Conservation (phyloP, 1,140 invertebrate genomes). For the Scaptomyza montana region DNA sequence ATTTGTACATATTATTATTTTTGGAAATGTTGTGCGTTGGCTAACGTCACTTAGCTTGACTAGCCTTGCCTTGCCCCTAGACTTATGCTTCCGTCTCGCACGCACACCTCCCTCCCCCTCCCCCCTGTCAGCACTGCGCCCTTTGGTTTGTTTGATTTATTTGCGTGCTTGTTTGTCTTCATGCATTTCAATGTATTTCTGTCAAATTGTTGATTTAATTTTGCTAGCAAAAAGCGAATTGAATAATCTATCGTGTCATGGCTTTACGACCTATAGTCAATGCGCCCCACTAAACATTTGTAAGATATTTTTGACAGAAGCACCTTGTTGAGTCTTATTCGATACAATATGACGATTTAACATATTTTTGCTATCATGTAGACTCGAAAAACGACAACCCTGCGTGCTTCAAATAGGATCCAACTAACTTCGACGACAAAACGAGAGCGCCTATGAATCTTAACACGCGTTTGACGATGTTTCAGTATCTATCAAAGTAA, state of each 20-base stretch:
- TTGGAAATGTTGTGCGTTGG: slow-evolving; percentile 7
- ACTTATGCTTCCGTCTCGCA: slow-evolving; percentile 12
- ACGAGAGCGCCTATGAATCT: no score
- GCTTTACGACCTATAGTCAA: slow-evolving; percentile 30
- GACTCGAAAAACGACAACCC: no score
- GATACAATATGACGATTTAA: no score
- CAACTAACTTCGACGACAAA: neutral
- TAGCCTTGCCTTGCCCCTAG: neutral
- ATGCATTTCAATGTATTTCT: slow-evolving; percentile 47
- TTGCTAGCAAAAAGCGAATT: slow-evolving; percentile 5
- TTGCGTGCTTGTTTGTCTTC: slow-evolving; percentile 39
- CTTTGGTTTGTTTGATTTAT: slow-evolving; percentile 44
- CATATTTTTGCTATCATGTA: no score
- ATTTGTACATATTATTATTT: neutral
- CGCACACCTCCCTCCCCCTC: neutral
- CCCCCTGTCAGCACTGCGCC: neutral
- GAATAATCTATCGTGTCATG: slow-evolving; percentile 4
- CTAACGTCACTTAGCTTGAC: neutral
- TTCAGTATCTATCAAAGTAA: no score
- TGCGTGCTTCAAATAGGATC: no score
- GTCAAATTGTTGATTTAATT: slow-evolving; percentile 43
- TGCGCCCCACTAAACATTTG: neutral
- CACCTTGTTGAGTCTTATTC: no score
- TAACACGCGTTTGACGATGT: no score
- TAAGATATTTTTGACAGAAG: no score